Evolutionary conservation across 2,797 vertebrate genomes (phyloP).

Genomic region (Lepus oiostolus): DNA sequence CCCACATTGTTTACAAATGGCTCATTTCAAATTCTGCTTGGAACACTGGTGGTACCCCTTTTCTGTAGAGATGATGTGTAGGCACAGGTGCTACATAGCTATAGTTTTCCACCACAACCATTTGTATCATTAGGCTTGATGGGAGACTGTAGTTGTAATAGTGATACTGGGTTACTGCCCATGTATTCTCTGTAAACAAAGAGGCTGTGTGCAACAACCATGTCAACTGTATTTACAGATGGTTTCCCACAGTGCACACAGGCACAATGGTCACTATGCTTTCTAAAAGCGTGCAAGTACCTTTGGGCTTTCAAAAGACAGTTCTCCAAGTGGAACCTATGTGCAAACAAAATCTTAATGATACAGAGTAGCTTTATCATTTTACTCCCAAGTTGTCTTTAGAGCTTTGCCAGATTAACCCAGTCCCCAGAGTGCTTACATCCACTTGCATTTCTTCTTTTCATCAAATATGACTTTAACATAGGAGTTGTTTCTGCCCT

Average conservation of each 20-base stretch:
- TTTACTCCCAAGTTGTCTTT: constrained; percentile 83
- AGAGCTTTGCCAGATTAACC: constrained; percentile 84
- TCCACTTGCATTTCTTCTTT: constrained; percentile 92
- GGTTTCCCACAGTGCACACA: constrained; percentile 76
- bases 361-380: constrained; percentile 83
- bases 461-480: constrained; percentile 90
- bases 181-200: constrained; percentile 85
- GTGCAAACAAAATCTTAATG: constrained; percentile 86
- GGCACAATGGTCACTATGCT: constrained; percentile 71
- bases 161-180: constrained; percentile 83
- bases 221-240: constrained; percentile 79
- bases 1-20: constrained; percentile 76
- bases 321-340: constrained; percentile 85
- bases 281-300: constrained; percentile 81
- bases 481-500: constrained; percentile 90
- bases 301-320: constrained; percentile 76
- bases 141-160: constrained; percentile 84
- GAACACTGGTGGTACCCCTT: constrained; percentile 62
- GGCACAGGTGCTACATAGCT: constrained; percentile 80
- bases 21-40: constrained; percentile 74
- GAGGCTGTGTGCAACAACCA: constrained; percentile 83
- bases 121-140: constrained; percentile 82
- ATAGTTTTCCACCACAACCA: constrained; percentile 78
- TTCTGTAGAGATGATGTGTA: constrained; percentile 69
- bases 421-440: constrained; percentile 83